Conservation (phyloP, 2,797 vertebrate genomes). For the Chiloscyllium punctatum region DNA sequence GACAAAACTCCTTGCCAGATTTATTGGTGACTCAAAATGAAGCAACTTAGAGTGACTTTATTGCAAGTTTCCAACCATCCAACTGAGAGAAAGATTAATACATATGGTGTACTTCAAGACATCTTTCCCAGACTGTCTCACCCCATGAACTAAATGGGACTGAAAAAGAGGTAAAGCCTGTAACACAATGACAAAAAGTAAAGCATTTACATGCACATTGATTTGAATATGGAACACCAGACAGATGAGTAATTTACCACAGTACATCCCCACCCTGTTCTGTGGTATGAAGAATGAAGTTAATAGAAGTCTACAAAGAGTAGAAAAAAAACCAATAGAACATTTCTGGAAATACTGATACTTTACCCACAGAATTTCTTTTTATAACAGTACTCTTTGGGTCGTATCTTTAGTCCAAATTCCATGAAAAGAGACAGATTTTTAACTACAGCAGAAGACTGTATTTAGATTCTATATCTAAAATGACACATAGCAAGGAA, state of each 20-base stretch:
- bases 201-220: background rate
- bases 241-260: slow-evolving; percentile 29
- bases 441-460: no score
- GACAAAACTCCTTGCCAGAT: background rate
- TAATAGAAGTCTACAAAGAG: slow-evolving; percentile 20
- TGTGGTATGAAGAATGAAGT: slow-evolving; percentile 8
- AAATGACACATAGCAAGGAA: background rate
- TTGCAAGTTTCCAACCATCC: background rate
- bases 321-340: background rate
- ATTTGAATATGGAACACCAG: slow-evolving; percentile 21
- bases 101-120: no score
- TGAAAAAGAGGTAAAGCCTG: background rate
- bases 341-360: slow-evolving; percentile 20
- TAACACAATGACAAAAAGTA: background rate
- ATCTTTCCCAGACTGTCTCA: background rate
- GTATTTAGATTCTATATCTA: background rate
- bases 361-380: background rate
- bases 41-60: background rate
- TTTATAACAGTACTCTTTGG: background rate
- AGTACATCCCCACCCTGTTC: background rate
- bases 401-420: background rate
- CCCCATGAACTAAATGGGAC: background rate
- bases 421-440: background rate
- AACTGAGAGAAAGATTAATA: background rate
- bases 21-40: background rate